Evolutionary conservation across 2,113 vertebrate genomes (phyloP).

Genomic region (Grammomys dolichurus): DNA sequence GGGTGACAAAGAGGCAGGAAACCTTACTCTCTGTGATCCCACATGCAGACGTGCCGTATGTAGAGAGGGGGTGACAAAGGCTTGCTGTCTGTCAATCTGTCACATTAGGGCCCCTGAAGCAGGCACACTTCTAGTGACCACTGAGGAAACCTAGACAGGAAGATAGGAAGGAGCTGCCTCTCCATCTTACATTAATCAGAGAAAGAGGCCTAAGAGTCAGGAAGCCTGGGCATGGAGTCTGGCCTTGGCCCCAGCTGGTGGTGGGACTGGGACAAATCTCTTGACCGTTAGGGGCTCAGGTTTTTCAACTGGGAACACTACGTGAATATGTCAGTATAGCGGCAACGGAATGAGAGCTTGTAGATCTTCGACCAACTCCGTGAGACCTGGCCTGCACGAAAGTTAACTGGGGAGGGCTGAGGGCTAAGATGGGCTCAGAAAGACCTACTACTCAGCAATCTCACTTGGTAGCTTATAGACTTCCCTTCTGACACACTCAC

Average conservation of each 20-base stretch:
- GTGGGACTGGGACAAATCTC: not conserved
- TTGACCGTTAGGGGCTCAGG: not conserved
- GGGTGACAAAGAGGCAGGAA: not conserved
- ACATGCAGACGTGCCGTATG: not conserved
- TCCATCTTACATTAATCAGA: not conserved
- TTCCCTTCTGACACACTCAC: not conserved
- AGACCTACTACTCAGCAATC: not conserved
- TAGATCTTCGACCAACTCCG: not conserved
- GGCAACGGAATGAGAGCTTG: no score
- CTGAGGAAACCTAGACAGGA: not conserved
- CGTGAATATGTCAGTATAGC: not conserved
- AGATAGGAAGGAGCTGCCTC: not conserved
- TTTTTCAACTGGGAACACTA: not conserved
- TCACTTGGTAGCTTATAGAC: not conserved
- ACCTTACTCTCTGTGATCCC: not conserved
- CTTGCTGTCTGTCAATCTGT: not conserved
- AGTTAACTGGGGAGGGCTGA: not conserved
- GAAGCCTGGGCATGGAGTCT: not conserved
- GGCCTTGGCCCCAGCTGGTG: not conserved
- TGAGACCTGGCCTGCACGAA: not conserved
- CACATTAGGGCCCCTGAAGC: not conserved
- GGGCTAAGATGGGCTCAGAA: not conserved
- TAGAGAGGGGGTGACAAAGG: accelerated
- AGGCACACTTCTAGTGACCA: not conserved
- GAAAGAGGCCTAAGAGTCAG: not conserved